Base-by-base conservation (phyloP, 2,113 vertebrate genomes). In the Oxyruncus cristatus region DNA sequence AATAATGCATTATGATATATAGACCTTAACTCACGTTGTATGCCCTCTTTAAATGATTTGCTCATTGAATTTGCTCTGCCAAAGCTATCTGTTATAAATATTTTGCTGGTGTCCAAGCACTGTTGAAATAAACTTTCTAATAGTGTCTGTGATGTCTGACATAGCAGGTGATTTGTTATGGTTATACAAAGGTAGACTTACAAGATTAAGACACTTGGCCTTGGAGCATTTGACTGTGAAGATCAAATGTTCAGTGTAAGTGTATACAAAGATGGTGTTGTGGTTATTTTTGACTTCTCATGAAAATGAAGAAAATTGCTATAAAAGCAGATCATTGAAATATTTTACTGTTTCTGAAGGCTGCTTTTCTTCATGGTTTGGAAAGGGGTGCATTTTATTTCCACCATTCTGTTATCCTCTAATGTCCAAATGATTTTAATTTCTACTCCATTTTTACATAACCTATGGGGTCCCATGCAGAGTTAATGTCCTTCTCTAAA, bases 91-190 rank as follows among this genome's bases (percentile, higher is more conserved):
- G 24, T 76, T 94, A 49, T 95, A 97, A 98, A 97, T 97, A 97
- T 97, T 97, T 97, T 96, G 52, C 72, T 96, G 66, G 96, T 97
- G 97, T 97, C 95, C 84, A 96, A 90, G 96, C 92, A 91, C 79
- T 96, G 62, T 71, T 95, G 37, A 95, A 80, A 91, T 96, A 96
- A 97, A 97, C 91, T 90, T 96, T 96, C 84, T 95, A 94, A 94
- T 96, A 97, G 82, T 73, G 76, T 92, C 77, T 92, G 63, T 82
- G 68, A 91, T 94, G 68, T 86, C 63, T 95, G 88, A 95, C 95
- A 94, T 80, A 95, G 83, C 56, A 94, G 77, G 73, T 72, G 33
- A 80, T 95, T 93, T 97, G 62, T 96, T 97, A 62, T 92, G 70
- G 65, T 94, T 96, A 92, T 93, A 14, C 80, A 77, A 95, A 93